Conservation (phyloP, 2,888 invertebrate species). For the Calliopum simillimum region DNA sequence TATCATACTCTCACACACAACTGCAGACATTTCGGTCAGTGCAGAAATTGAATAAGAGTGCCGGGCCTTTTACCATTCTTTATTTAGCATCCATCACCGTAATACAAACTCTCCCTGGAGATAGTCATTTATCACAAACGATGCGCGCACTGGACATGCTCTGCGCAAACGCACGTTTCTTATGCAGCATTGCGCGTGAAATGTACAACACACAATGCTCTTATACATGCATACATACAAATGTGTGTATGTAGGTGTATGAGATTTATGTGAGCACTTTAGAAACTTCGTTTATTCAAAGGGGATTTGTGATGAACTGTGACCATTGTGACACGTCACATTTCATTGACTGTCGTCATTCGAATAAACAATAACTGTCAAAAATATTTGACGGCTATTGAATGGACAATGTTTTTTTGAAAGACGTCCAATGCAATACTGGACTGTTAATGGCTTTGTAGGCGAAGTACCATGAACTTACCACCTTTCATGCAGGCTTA, state of each 20-base stretch:
- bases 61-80: neutral
- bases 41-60: neutral
- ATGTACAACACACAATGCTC: neutral
- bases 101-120: conserved; percentile 25
- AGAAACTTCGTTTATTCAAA: conserved; percentile 4
- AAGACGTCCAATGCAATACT: neutral
- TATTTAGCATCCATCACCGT: neutral
- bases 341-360: conserved; percentile 28
- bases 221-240: too few relatives aligned
- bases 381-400: conserved; percentile 53
- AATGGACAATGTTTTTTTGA: conserved; percentile 43
- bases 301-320: conserved; percentile 37
- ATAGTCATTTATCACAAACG: neutral
- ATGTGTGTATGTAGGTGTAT: neutral
- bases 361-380: conserved; percentile 56
- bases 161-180: neutral
- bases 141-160: neutral
- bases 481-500: neutral
- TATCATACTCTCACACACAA: conserved; percentile 1
- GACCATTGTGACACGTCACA: conserved; percentile 37
- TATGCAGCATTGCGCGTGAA: conserved; percentile 9
- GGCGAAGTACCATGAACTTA: neutral
- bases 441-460: neutral
- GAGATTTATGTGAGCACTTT: neutral
- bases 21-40: neutral